Base-by-base conservation (phyloP, 2,888 invertebrate genomes). In the Cephus runcator region DNA sequence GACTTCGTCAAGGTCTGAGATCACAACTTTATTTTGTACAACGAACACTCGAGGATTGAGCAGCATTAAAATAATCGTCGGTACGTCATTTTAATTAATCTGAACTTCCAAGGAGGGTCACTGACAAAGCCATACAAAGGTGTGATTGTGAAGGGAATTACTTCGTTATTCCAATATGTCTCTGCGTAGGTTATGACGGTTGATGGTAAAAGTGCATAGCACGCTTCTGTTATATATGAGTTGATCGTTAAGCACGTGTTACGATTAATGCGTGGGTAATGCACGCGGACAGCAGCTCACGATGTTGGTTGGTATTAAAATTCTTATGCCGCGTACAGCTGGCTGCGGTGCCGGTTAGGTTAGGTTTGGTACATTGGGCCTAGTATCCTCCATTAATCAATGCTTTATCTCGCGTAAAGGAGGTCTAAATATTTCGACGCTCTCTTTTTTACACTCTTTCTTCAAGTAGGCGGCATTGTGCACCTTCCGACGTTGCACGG, bases 341-440 rank as follows among this genome's bases (percentile, higher is more conserved):
- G 40, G 15, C 9, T 56, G 40, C 15, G 40, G 40, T 6, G 23
- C 6, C 2, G 56, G 56, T 56, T 23, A 56, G 56, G 56, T 56
- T 56, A 56, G 56, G 83, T 83, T 84, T 80, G 79, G 77, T 81
- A 83, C 81, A 81, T 83, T 81, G 81, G 81, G 81, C 81, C 81
- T 85, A 83, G 84, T 86, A 82, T 81, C 82, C 75, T 81, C 83
- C 86, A 86, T 85, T 85, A 86, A 85, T 86, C 85, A 86, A 86
- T 81, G 81, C 81, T 83, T 85, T 85, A 85, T 85, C 77, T 69
- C 73, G 68, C 81, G 69, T 80, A 81, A 85, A 84, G 80, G 76
- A 83, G 81, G 81, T 86, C 85, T 83, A 85, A 85, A 86, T 85
- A 84, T 85, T 85, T 85, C 86, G 85, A 84, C 83, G 85, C 56